These are phyloP conservation scores for Nineta flava DNA, from an alignment of 2,888 invertebrate genomes.

Conservation along the genomic window DNA sequence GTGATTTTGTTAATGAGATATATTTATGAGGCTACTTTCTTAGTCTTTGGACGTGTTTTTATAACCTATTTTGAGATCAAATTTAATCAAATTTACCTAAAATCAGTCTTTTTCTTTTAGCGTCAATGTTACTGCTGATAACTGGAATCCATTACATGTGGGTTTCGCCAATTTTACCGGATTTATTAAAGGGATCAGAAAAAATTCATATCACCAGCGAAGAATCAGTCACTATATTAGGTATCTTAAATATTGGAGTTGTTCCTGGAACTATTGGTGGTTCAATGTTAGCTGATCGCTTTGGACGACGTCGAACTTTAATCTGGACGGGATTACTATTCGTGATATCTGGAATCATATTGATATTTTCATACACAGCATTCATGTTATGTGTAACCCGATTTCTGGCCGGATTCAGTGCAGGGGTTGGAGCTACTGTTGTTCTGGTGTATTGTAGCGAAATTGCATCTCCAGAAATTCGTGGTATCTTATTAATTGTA, in stretches of 20 bases:
- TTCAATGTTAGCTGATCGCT: conserved; percentile 39
- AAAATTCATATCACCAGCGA: background rate
- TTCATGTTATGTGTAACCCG: conserved; percentile 29
- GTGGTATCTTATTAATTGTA: conserved; percentile 32
- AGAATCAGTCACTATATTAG: background rate
- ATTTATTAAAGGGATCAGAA: background rate
- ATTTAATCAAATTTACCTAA: no score
- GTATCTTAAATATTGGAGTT: background rate
- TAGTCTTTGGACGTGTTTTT: no score
- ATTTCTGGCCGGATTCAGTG: conserved; percentile 39
- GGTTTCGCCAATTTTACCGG: background rate
- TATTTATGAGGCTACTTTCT: no score
- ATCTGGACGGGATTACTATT: conserved; percentile 37
- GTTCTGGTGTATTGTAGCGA: conserved; percentile 35
- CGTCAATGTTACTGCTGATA: background rate
- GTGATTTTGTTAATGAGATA: no score
- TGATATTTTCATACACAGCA: conserved; percentile 36
- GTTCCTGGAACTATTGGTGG: conserved; percentile 21
- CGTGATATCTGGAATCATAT: conserved; percentile 38
- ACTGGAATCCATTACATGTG: background rate
- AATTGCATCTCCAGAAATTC: conserved; percentile 29
- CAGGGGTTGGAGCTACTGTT: conserved; percentile 12
- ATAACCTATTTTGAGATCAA: no score
- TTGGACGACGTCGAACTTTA: conserved; percentile 40
- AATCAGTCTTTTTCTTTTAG: background rate